Conservation (phyloP, 2,888 invertebrate species). For the Parochlus steinenii region DNA sequence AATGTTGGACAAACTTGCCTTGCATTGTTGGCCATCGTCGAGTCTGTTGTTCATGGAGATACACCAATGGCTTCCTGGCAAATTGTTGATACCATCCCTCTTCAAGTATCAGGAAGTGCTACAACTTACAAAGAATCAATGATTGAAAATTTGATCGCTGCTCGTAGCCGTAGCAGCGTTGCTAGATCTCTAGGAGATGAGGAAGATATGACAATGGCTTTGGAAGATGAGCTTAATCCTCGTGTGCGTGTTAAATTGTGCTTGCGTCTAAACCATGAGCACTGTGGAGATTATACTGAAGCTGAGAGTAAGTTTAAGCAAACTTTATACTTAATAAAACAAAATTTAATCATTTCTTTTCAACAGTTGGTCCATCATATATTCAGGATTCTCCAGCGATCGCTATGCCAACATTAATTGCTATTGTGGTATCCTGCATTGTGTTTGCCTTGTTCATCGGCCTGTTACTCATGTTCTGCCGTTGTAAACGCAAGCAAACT, state of each 20-base stretch:
- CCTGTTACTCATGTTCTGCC: conserved; percentile 65
- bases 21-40: conserved; percentile 58
- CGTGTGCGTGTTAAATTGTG: conserved; percentile 68
- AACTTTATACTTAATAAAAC: background rate
- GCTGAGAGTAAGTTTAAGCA: conserved; percentile 55
- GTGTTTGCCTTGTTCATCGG: conserved; percentile 64
- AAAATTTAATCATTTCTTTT: conserved; percentile 11
- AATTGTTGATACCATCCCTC: conserved; percentile 52
- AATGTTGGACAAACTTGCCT: conserved; percentile 65
- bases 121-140: conserved; percentile 54
- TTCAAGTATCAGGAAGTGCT: conserved; percentile 52
- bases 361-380: conserved; percentile 60
- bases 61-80: conserved; percentile 44
- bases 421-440: conserved; percentile 60
- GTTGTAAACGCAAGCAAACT: conserved; percentile 63
- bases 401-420: conserved; percentile 61
- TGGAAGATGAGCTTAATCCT: conserved; percentile 44
- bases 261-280: conserved; percentile 59
- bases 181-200: conserved; percentile 37
- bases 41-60: conserved; percentile 44
- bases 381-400: conserved; percentile 62
- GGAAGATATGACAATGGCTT: conserved; percentile 36
- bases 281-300: conserved; percentile 68
- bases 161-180: conserved; percentile 26
- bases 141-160: conserved; percentile 41